Conservation (phyloP, 2,888 invertebrate genomes). For the Deilephila elpenor region DNA sequence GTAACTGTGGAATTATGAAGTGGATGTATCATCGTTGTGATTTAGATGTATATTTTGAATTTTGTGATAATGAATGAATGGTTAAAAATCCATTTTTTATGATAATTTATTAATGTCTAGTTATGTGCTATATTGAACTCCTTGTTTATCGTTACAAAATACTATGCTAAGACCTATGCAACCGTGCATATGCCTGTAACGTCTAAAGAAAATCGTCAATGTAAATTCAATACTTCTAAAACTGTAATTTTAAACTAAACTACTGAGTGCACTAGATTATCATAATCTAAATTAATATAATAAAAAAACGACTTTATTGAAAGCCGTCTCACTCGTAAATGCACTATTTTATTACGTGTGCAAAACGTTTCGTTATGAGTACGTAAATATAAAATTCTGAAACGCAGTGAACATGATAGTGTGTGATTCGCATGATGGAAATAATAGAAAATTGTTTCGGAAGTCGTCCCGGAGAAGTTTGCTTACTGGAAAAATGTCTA, state of each 20-base stretch:
- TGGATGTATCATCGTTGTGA: conserved; percentile 51
- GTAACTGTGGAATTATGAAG: conserved; percentile 71
- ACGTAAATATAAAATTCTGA: conserved; percentile 32
- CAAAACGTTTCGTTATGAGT: not conserved
- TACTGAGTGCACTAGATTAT: conserved; percentile 32
- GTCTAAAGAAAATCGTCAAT: conserved; percentile 24
- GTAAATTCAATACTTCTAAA: conserved; percentile 36
- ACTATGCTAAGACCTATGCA: conserved; percentile 34
- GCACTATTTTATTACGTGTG: conserved; percentile 28
- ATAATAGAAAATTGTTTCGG: conserved; percentile 50
- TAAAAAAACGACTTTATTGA: conserved; percentile 18
- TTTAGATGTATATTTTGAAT: conserved; percentile 21
- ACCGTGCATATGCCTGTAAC: conserved; percentile 36
- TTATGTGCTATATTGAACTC: conserved; percentile 32
- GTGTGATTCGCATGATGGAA: conserved; percentile 45
- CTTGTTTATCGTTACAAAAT: conserved; percentile 14
- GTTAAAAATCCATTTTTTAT: not conserved
- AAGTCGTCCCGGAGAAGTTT: conserved; percentile 45
- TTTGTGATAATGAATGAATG: conserved; percentile 22
- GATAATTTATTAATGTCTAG: conserved; percentile 28
- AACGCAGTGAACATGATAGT: conserved; percentile 56
- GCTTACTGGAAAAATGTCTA: conserved; percentile 27
- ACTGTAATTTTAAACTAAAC: conserved; percentile 29
- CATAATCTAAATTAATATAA: conserved; percentile 26
- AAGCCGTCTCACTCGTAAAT: conserved; percentile 20